phyloP scores from a whole-genome alignment of 2,113 vertebrate genomes.

The Ancistrus triradiatus region DNA sequence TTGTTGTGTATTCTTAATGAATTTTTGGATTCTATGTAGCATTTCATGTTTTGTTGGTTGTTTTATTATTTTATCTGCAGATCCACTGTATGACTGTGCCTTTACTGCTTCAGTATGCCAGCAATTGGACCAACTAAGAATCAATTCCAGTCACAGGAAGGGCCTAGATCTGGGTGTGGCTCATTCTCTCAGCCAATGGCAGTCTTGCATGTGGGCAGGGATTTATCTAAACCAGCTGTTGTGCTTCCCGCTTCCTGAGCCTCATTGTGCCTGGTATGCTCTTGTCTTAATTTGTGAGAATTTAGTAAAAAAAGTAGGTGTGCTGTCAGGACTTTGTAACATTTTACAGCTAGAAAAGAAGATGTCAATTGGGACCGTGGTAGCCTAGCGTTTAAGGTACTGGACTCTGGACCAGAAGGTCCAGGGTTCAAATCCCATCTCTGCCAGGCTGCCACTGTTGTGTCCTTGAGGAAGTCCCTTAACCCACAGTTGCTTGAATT shows the following conservation, averaged over 20 bases:
- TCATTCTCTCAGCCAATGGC: slow-evolving; percentile 89
- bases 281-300: no score
- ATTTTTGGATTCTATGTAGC: background rate
- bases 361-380: no score
- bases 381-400: no score
- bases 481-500: no score
- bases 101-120: slow-evolving; percentile 22
- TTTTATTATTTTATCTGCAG: slow-evolving; percentile 3
- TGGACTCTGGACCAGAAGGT: no score
- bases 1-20: no score
- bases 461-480: no score
- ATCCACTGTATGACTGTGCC: slow-evolving; percentile 24
- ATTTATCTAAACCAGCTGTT: slow-evolving; percentile 85
- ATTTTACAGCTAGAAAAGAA: no score
- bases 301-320: no score
- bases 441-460: no score
- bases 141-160: slow-evolving; percentile 42
- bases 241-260: slow-evolving; percentile 73
- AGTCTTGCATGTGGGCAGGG: slow-evolving; percentile 83
- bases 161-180: slow-evolving; percentile 70
- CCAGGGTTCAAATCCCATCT: no score
- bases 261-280: slow-evolving; percentile 78
- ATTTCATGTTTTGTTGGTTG: background rate
- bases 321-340: no score
- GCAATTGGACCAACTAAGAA: slow-evolving; percentile 54